These are phyloP conservation scores for Hemibagrus guttatus DNA, from an alignment of 2,797 vertebrate genomes.

Conservation along the genomic window DNA sequence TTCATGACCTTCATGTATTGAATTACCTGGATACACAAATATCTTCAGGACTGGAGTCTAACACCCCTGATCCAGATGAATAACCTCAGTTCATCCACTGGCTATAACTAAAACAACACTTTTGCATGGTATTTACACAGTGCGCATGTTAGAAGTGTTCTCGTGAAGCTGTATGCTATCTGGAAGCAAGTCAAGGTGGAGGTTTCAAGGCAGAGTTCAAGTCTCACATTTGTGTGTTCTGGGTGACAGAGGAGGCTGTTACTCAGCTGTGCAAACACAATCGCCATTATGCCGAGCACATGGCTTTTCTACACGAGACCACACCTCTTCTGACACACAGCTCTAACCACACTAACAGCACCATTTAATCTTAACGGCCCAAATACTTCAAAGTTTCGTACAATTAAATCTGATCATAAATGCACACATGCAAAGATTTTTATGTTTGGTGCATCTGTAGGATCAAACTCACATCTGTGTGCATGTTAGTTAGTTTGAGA, in stretches of 20 bases:
- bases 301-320: constrained; percentile 43
- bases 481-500: background rate
- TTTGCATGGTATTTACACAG: constrained; percentile 16
- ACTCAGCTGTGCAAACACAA: constrained; percentile 61
- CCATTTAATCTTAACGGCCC: background rate
- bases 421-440: background rate
- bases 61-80: background rate
- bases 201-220: constrained; percentile 16
- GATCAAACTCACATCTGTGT: background rate
- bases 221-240: constrained; percentile 5
- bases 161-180: background rate
- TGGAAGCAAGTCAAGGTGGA: constrained; percentile 17
- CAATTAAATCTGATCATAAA: background rate
- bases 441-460: background rate
- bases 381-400: background rate
- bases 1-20: background rate
- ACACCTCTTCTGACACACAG: constrained; percentile 47
- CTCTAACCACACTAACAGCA: background rate
- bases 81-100: background rate
- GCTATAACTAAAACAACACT: background rate
- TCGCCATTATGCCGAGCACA: constrained; percentile 28
- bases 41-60: background rate
- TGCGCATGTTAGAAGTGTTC: background rate
- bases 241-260: constrained; percentile 46
- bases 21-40: background rate